Percentiles rank a stretch among this genome's conserved stretches.
Evolutionary conservation across 2,888 invertebrate species (phyloP).

Genomic region (Andrena dorsata): DNA sequence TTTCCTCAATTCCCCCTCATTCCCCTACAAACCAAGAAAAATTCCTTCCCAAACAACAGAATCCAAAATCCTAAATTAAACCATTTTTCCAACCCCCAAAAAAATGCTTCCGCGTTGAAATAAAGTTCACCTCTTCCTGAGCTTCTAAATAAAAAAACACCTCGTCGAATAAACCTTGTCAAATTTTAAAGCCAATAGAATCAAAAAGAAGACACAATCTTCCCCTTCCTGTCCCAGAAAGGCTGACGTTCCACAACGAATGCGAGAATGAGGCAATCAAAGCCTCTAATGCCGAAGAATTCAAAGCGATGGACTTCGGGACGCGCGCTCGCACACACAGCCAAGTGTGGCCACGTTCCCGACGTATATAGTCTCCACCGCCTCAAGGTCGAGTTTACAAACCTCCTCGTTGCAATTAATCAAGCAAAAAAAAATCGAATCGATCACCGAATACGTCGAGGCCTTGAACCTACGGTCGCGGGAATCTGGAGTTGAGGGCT

Average conservation of each 20-base stretch:
- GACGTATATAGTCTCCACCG: conserved; percentile 29
- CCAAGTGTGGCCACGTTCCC: conserved; percentile 53
- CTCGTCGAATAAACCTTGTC: neutral
- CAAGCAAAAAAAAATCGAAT: conserved; percentile 47
- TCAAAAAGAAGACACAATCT: neutral
- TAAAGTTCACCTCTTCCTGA: no score
- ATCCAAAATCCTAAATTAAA: no score
- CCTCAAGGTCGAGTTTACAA: conserved; percentile 77
- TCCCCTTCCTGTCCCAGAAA: neutral
- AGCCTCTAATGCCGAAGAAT: conserved; percentile 61
- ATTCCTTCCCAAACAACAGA: no score
- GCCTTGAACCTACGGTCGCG: conserved; percentile 52
- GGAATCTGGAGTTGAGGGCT: neutral
- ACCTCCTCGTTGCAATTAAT: conserved; percentile 69
- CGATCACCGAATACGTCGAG: conserved; percentile 16
- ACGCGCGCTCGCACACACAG: conserved; percentile 32
- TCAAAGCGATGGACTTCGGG: conserved; percentile 53
- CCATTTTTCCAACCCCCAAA: no score
- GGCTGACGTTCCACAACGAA: neutral
- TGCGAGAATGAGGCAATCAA: neutral
- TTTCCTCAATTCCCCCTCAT: no score
- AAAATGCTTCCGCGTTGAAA: no score
- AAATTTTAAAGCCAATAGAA: neutral
- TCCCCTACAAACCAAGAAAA: no score
- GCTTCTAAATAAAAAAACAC: no score